Evolutionary conservation across 2,113 vertebrate species (phyloP).

Genomic region (Hydrolagus affinis): DNA sequence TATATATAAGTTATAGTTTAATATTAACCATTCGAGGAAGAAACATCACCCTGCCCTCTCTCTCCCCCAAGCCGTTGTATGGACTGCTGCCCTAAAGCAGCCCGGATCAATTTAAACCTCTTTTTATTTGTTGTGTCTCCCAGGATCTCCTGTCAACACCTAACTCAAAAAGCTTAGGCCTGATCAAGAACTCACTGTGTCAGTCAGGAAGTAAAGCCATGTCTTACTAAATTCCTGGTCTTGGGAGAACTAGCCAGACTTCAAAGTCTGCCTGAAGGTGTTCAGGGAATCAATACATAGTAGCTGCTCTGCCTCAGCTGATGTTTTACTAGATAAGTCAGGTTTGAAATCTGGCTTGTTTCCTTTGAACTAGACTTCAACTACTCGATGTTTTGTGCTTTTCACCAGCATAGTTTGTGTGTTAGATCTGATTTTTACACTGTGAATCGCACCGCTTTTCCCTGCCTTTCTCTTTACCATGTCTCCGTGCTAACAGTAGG

Average conservation of each 20-base stretch:
- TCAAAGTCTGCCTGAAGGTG: background rate
- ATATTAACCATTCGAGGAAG: too few relatives aligned
- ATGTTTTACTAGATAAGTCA: background rate
- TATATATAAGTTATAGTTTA: too few relatives aligned
- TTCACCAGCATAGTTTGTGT: background rate
- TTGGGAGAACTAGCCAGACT: background rate
- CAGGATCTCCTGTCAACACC: too few relatives aligned
- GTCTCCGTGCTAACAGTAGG: background rate
- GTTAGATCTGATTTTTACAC: slow-evolving; percentile 1
- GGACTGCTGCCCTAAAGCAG: background rate
- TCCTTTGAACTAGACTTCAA: background rate
- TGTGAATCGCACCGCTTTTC: background rate
- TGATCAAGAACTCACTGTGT: too few relatives aligned
- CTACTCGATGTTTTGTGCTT: background rate
- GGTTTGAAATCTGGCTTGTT: background rate
- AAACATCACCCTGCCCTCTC: background rate
- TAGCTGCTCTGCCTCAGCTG: background rate
- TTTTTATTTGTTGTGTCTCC: too few relatives aligned
- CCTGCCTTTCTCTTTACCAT: background rate
- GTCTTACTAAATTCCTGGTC: background rate
- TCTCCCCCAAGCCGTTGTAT: background rate
- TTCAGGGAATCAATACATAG: background rate
- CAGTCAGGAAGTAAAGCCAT: background rate
- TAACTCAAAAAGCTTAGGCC: too few relatives aligned
- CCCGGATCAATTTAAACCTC: too few relatives aligned